Evolutionary conservation across 2,797 vertebrate species (phyloP), one percentile per base, ranked within the genome.

Genomic region (Phalanger gymnotis): DNA sequence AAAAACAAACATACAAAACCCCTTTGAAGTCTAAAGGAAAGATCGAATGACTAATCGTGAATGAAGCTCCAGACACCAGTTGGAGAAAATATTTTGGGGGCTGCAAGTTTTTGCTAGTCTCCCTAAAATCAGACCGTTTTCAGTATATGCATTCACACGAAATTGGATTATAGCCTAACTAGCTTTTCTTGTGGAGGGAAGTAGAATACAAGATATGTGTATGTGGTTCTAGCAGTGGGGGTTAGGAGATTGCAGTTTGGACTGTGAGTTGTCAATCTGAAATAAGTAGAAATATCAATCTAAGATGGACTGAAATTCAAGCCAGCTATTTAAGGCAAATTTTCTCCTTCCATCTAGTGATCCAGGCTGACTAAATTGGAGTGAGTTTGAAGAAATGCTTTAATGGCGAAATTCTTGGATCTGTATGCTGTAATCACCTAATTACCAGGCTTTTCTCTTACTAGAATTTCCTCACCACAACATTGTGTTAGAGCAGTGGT

Each of bases 231-330:
- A 92, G 47, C 4, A 16, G 30, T 0, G 52, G 61, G 58, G 61
- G 34, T 73, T 30, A 58, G 73, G 73, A 87, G 73, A 87, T 51
- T 47, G 51, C 25, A 51, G 73, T 22, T 27, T 87, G n/a, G 7
- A 19, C 73, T 51, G 10, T 87, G 73, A 56, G 54, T 53, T 55
- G 27, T 12, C 31, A 51, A 27, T 92, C 90, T 91, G 54, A 57
- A 93, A 93, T 81, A 91, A 90, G 95, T 93, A 66, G 93, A 94
- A 87, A 92, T 91, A 94, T 53, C 51, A 93, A 96, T 56, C 14
- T 51, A 87, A 94, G 56, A 31, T 47, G 73, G 34, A 25, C 93
- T 5, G 52, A 95, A 90, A 56, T 73, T 52, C 93, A 96, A 91
- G n/a, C 27, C 0, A 57, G 94, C 56, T 94, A 94, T 94, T 95